Conservation (phyloP, 2,797 vertebrate genomes). For the Arnoldichthys spilopterus region DNA sequence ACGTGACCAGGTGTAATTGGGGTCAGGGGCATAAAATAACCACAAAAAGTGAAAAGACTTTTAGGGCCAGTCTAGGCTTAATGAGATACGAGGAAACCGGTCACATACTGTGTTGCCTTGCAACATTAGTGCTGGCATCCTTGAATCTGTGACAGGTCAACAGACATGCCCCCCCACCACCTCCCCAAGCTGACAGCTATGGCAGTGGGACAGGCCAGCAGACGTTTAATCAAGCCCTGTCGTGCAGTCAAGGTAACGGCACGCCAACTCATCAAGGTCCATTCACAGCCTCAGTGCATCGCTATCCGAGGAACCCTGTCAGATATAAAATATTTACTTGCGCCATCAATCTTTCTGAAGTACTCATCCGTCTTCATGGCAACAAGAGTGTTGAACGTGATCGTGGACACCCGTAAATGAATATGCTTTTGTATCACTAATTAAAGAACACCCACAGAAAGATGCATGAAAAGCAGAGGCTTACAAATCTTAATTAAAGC, state of each 20-base stretch:
- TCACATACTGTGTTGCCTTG: neutral
- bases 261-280: constrained; percentile 35
- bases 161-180: constrained; percentile 18
- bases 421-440: constrained; percentile 3
- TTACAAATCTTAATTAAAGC: constrained; percentile 20
- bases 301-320: neutral
- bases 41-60: neutral
- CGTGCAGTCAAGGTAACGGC: constrained; percentile 49
- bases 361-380: constrained; percentile 23
- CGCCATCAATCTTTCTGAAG: constrained; percentile 19
- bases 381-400: constrained; percentile 19
- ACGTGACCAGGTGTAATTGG: too few relatives aligned
- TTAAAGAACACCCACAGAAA: constrained; percentile 4
- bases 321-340: constrained; percentile 30
- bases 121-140: constrained; percentile 37
- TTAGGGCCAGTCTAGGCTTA: neutral
- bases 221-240: constrained; percentile 48
- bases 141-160: constrained; percentile 42
- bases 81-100: neutral
- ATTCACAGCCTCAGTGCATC: constrained; percentile 31
- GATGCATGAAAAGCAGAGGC: neutral
- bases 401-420: constrained; percentile 1
- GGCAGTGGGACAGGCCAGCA: constrained; percentile 27
- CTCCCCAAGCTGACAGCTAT: constrained; percentile 13
- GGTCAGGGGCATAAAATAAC: neutral